phyloP scores from a whole-genome alignment of 2,113 vertebrate genomes.

The Thryonomys swinderianus region DNA sequence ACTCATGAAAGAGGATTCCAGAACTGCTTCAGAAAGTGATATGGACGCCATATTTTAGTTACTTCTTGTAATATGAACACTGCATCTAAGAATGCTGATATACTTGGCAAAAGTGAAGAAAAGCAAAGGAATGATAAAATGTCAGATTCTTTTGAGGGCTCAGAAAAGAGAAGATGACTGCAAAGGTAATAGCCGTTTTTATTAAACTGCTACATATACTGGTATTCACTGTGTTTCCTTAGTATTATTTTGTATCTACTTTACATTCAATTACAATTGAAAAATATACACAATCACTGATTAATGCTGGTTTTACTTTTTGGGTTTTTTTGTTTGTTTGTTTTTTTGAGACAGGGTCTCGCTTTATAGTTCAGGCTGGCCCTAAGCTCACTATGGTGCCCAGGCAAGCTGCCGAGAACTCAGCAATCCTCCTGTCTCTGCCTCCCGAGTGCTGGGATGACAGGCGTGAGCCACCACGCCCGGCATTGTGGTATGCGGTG shows the following conservation, averaged over 20 bases:
- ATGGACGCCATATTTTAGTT: not conserved
- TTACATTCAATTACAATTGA: not conserved
- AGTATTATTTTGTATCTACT: not conserved
- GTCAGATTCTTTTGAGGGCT: not conserved
- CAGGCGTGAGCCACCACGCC: too few relatives aligned
- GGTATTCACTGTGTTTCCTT: not conserved
- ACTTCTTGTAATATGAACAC: not conserved
- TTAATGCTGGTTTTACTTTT: not conserved
- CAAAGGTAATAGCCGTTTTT: not conserved
- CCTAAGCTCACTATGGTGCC: too few relatives aligned
- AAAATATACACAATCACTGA: not conserved
- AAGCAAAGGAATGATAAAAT: not conserved
- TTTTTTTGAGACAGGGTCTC: too few relatives aligned
- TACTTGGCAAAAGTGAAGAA: not conserved
- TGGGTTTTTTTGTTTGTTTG: too few relatives aligned
- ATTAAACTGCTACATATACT: not conserved
- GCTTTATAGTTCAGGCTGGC: too few relatives aligned
- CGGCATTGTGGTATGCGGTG: too few relatives aligned
- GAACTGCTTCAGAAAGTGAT: not conserved
- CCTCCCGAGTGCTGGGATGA: too few relatives aligned
- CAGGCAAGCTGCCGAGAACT: too few relatives aligned
- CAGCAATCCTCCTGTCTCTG: too few relatives aligned
- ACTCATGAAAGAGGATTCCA: not conserved
- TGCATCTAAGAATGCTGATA: not conserved
- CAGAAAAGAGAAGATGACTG: not conserved